Base-by-base conservation (phyloP, 1,140 invertebrate species). In the Euborellia annulipes region DNA sequence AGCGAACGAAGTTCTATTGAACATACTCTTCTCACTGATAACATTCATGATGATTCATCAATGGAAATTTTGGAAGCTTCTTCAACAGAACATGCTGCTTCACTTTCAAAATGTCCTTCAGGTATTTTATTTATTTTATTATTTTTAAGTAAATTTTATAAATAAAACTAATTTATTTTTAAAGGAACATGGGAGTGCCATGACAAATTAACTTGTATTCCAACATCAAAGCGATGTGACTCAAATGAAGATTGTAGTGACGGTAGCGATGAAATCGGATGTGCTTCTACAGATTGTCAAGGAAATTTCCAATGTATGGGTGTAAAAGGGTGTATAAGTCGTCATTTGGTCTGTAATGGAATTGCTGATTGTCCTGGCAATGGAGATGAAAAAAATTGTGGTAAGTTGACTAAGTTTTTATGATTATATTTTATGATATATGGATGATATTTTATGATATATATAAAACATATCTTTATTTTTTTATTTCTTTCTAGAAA, bases 301-400 rank as follows among this genome's bases (percentile, higher is more conserved):
- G 69, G 68, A 30, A 76, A 76, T 49, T 78, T 76, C 60, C 60
- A 63, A 54, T 86, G 82, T 56, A 27, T 6, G 11, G 23, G 23
- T 6, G 57, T 61, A 3, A 79, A 69, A 60, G 79, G 80, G 13
- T 87, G 84, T 55, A 70, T 87, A 14, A 75, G 70, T 49, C 59
- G 74, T 46, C 66, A 76, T 51, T 64, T 80, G 18, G 76, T 82
- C 8, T 89, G 84, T 60, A 80, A 88, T 62, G 73, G 76, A 22
- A 78, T 78, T 40, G 57, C 64, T 0, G 74, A 81, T 50, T 86
- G 82, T 55, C 67, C 69, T 34, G 82, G 85, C 55, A 69, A 70
- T 4, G 78, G 71, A 48, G 82, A 85, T 59, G 82, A 86, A 66
- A 54, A 54, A 3, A 64, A 72, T 51, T 84, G 80, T 52, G 64